Conservation (phyloP, 2,113 vertebrate genomes). For the Pelvicachromis taeniatus region DNA sequence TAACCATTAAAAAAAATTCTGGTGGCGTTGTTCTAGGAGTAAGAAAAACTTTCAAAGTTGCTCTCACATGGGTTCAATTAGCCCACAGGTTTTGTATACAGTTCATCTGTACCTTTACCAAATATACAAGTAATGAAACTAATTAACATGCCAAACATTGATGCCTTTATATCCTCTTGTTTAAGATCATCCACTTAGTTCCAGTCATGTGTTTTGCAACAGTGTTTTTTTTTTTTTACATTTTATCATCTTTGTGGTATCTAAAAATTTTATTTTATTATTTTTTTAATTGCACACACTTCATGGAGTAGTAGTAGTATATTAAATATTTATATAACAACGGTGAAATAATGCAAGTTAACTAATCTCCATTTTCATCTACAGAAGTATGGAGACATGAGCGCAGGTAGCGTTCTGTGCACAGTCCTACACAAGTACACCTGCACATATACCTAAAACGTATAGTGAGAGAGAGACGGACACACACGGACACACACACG, state of each 20-base stretch:
- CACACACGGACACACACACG: not conserved
- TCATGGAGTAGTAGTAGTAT: too few relatives aligned
- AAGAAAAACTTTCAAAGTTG: not conserved
- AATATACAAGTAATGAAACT: not conserved
- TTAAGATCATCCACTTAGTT: not conserved
- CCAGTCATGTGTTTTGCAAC: not conserved
- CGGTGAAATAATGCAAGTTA: not conserved
- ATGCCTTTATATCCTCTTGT: not conserved
- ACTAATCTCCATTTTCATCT: not conserved
- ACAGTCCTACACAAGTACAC: not conserved
- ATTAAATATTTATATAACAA: not conserved
- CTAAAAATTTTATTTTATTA: not conserved
- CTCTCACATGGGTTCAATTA: not conserved
- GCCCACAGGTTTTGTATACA: not conserved
- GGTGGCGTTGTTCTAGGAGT: not conserved
- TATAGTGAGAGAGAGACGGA: rapidly evolving
- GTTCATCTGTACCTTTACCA: not conserved
- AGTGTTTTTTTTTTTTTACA: not conserved
- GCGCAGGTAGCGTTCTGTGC: not conserved
- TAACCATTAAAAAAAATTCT: not conserved
- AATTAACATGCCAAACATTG: not conserved
- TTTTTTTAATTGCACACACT: not conserved
- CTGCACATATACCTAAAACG: not conserved
- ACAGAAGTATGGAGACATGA: not conserved
- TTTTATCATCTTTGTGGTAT: not conserved